Percentiles rank a stretch among this genome's conserved stretches.
phyloP scores from a whole-genome alignment of 2,113 vertebrate genomes.

The Cnemophilus loriae region DNA sequence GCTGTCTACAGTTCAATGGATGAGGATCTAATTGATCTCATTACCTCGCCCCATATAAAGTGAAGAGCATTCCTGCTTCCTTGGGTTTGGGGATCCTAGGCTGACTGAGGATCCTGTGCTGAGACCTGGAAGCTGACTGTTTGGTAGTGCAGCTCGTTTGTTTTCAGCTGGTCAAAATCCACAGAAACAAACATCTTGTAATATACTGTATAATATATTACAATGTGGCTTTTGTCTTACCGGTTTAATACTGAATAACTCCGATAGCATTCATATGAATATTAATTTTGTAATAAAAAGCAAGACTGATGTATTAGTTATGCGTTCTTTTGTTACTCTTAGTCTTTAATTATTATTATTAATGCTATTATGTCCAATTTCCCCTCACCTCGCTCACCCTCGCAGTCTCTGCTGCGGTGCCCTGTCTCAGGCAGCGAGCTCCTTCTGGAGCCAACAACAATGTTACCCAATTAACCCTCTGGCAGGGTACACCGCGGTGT shows the following conservation, averaged over 20 bases:
- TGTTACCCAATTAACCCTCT: constrained; percentile 69
- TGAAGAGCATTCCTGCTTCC: constrained; percentile 43
- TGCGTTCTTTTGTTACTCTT: constrained; percentile 55
- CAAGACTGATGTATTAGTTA: constrained; percentile 45
- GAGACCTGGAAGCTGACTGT: not conserved
- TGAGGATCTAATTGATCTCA: constrained; percentile 79
- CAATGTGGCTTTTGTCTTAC: constrained; percentile 62
- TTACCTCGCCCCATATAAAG: constrained; percentile 72
- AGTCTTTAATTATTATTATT: constrained; percentile 50
- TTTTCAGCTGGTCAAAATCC: constrained; percentile 30
- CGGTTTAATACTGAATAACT: constrained; percentile 51
- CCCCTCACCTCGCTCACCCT: constrained; percentile 59
- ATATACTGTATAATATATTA: not conserved
- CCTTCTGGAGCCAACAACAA: constrained; percentile 62
- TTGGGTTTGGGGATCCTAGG: constrained; percentile 1
- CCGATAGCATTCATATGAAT: constrained; percentile 46
- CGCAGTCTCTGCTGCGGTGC: constrained; percentile 6
- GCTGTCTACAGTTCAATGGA: constrained; percentile 73
- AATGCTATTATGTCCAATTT: constrained; percentile 53
- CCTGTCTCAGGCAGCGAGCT: constrained; percentile 42
- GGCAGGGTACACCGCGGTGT: constrained; percentile 19
- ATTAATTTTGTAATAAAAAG: constrained; percentile 47
- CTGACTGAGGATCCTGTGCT: constrained; percentile 2
- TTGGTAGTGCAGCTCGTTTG: not conserved
- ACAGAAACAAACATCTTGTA: constrained; percentile 16